Base-by-base conservation (phyloP, 2,797 vertebrate species). In the Coregonus sp. region DNA sequence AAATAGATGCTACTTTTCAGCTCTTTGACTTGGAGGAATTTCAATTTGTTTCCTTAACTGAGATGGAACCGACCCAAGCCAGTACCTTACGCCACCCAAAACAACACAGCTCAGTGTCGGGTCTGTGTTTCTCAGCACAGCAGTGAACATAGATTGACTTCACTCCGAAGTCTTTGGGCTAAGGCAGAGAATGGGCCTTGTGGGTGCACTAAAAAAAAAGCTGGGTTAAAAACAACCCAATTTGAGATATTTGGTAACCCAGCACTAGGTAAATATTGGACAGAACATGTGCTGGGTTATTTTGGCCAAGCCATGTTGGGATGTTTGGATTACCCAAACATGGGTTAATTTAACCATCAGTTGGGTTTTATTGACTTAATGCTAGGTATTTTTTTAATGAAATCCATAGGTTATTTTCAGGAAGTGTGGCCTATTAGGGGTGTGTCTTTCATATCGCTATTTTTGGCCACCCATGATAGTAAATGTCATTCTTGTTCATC, bases 121-220 rank as follows among this genome's bases (percentile, higher is more conserved):
- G 29, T 25, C n/a, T 65, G 15, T 65, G 63, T 33, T 29, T 66
- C 18, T 66, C 84, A 76, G 80, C 80, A 79, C 77, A 59, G 25
- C 20, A 33, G 85, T 76, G 78, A 73, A 86, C 87, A 90, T 85
- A 86, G 87, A 86, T 84, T 89, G 85, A 86, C 82, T 89, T 89
- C 86, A 89, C 87, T 87, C 80, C 73, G 82, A 80, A 80, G 85
- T 89, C 84, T 88, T 88, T 88, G 80, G 80, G 76, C 20, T 50
- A 85, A 86, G 82, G 87, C 86, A 85, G 87, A 78, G 75, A 77
- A 90, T 82, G 5, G 33, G 52, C 52, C 16, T 56, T 81, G 78
- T 85, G 91, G 78, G 85, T 79, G 80, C 25, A 25, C 25, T 1
- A 25, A 25, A 47, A 9, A 2, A 47, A 47, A 47, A 11, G 9